Base-by-base conservation (phyloP, 1,140 invertebrate genomes). In the Ectropis grisescens region DNA sequence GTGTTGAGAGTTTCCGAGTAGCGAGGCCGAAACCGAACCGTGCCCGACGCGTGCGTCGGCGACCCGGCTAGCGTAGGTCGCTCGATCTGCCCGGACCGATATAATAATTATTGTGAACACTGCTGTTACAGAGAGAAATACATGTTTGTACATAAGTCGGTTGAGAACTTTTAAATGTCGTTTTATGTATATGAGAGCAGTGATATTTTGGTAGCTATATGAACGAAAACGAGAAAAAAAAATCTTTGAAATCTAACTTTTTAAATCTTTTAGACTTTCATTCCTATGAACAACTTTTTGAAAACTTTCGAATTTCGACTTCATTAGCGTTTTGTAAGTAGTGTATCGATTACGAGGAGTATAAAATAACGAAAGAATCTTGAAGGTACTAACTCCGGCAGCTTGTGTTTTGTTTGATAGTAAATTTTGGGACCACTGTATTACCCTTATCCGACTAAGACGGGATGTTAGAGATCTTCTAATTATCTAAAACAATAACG, bases 341-440 rank as follows among this genome's bases (percentile, higher is more conserved):
- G 61, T 52, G 39, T n/a, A n/a, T n/a, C n/a, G n/a, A 8, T 19
- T 19, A 19, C 8, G 16, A 19, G 16, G 16, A 19, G 16, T 19
- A 3, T 19, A 8, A n/a, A n/a, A n/a, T 19, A 4, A 8, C 8
- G 16, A 19, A 19, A 19, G 16, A 19, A 19, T 19, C n/a, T 19
- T 47, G 47, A 37, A 41, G 45, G 27, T 46, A 46, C 29, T 34
- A 19, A 19, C 16, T 26, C 47, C 37, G 46, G 41, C 50, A 57
- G 58, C 52, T 51, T 45, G 50, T 60, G 60, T 76, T 74, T 70
- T 59, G 49, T 74, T 74, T 75, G 62, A 71, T 75, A 76, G 58
- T 68, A 68, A 76, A 72, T 61, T 70, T 76, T 79, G 71, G 71
- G 69, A 74, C 72, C 72, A 78, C 55, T 66, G n/a, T n/a, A n/a